phyloP scores from a whole-genome alignment of 2,797 vertebrate genomes.

The Tadarida brasiliensis region DNA sequence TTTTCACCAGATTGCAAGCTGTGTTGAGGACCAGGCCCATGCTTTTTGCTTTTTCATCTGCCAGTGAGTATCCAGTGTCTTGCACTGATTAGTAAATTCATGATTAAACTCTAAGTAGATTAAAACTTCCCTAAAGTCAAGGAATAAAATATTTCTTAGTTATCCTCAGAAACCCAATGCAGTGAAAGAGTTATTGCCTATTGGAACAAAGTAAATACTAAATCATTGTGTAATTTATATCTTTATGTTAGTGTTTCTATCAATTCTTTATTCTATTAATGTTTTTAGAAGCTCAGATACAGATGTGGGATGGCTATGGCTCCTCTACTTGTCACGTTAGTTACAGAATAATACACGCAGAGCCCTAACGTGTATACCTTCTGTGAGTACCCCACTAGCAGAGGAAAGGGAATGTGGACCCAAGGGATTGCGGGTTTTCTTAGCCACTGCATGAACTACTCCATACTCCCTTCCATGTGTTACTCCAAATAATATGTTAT shows the following conservation, averaged over 20 bases:
- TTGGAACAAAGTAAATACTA: neutral
- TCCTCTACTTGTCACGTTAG: neutral
- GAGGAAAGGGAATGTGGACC: neutral
- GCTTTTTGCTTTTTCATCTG: neutral
- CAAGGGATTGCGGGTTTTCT: neutral
- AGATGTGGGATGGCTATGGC: neutral
- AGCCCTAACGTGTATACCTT: neutral
- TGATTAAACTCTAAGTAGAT: neutral
- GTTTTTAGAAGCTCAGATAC: neutral
- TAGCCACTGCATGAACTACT: neutral
- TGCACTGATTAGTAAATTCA: neutral
- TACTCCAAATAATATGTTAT: neutral
- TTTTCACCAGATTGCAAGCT: neutral
- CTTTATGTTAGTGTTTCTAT: conserved; percentile 20
- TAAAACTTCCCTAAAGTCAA: neutral
- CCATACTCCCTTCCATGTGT: neutral
- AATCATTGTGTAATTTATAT: neutral
- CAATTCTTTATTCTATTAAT: neutral
- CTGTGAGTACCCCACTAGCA: neutral
- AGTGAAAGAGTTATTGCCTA: neutral
- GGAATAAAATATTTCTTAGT: neutral
- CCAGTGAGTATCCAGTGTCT: neutral
- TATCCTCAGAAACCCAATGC: neutral
- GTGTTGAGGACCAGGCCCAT: neutral
- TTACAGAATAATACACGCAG: neutral